phyloP scores from a whole-genome alignment of 1,140 invertebrate genomes.

The Armadillidium nasatum region DNA sequence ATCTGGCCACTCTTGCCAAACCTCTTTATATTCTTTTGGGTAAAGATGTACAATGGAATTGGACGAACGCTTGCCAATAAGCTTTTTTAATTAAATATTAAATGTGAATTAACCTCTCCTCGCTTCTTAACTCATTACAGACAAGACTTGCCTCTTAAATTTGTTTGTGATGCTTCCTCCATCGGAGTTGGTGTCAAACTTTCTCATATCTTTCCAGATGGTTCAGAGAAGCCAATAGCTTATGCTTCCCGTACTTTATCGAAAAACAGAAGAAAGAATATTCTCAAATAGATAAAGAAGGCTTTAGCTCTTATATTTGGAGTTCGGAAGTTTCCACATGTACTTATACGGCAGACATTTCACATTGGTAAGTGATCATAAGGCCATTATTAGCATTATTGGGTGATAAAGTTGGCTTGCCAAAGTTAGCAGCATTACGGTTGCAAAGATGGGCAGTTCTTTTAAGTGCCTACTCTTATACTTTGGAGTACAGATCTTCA shows the following conservation, averaged over 20 bases:
- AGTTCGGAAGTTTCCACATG: conserved; percentile 53
- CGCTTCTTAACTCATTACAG: conserved; percentile 50
- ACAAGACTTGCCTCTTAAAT: conserved; percentile 47
- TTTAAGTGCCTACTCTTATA: conserved; percentile 47
- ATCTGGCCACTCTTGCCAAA: not conserved
- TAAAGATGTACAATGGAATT: not conserved
- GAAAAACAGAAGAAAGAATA: conserved; percentile 52
- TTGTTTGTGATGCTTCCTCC: conserved; percentile 54
- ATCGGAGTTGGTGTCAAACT: conserved; percentile 54
- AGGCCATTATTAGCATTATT: conserved; percentile 52
- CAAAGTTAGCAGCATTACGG: conserved; percentile 45
- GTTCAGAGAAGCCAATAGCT: conserved; percentile 50
- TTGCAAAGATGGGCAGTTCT: conserved; percentile 48
- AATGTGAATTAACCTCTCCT: conserved; percentile 46
- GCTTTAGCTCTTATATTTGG: conserved; percentile 52
- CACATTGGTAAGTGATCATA: conserved; percentile 52
- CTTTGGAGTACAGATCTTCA: conserved; percentile 37
- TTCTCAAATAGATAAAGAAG: conserved; percentile 57
- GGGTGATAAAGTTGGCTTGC: conserved; percentile 46
- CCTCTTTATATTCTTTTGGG: not conserved
- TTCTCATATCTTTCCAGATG: conserved; percentile 49
- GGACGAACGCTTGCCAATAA: conserved; percentile 26
- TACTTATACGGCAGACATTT: conserved; percentile 53
- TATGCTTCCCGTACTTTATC: conserved; percentile 52
- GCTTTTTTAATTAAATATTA: conserved; percentile 46